Conservation (phyloP, 1,140 invertebrate species). For the Heliconius congener region DNA sequence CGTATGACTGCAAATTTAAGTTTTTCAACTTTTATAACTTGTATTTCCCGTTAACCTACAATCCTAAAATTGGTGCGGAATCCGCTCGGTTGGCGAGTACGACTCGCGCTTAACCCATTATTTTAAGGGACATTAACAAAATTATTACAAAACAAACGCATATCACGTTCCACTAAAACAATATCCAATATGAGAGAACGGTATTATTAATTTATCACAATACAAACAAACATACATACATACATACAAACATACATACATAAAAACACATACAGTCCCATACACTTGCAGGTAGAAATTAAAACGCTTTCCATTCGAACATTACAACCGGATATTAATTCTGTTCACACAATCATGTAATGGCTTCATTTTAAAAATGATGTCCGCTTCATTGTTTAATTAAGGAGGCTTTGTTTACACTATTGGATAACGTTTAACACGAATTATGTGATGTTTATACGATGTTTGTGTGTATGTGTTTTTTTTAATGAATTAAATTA, state of each 20-base stretch:
- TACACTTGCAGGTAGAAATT: constrained; percentile 40
- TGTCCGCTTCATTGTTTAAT: constrained; percentile 34
- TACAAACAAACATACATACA: background rate
- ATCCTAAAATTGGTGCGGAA: too few relatives aligned
- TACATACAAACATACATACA: background rate
- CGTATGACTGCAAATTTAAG: too few relatives aligned
- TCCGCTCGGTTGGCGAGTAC: too few relatives aligned
- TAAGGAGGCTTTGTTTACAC: constrained; percentile 24
- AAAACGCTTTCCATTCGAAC: constrained; percentile 45
- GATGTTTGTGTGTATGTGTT: background rate
- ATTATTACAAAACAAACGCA: background rate
- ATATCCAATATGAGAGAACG: background rate
- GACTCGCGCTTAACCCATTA: too few relatives aligned
- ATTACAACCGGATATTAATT: constrained; percentile 55
- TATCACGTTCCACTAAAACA: background rate
- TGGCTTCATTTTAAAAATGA: constrained; percentile 45
- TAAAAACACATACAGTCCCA: background rate
- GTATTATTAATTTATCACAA: background rate
- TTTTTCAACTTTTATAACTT: background rate
- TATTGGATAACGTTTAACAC: constrained; percentile 14
- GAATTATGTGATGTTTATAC: background rate
- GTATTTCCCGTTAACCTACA: background rate
- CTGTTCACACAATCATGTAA: constrained; percentile 50
- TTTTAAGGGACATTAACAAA: background rate
- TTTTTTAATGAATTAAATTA: background rate